phyloP scores from a whole-genome alignment of 2,797 vertebrate species.

The Halcyon smyrnensis region DNA sequence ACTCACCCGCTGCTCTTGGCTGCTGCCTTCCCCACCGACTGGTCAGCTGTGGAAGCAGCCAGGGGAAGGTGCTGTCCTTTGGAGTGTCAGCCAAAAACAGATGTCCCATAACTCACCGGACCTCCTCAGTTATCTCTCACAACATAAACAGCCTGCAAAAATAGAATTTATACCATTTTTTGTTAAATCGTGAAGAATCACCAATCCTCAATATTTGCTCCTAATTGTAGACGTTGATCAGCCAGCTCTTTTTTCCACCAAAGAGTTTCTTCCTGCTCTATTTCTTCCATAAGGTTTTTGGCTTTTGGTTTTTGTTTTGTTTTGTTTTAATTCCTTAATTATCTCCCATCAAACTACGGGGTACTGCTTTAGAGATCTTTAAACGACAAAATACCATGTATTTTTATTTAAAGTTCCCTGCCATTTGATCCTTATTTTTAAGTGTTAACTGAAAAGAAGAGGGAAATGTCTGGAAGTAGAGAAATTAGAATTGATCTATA shows the following conservation, averaged over 20 bases:
- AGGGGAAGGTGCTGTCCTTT: background rate
- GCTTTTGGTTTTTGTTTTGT: background rate
- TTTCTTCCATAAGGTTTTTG: conserved; percentile 10
- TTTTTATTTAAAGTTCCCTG: conserved; percentile 17
- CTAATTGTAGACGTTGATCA: background rate
- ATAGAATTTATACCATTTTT: background rate
- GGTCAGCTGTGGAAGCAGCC: background rate
- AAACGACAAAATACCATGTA: background rate
- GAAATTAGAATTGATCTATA: conserved; percentile 53
- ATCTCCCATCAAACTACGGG: background rate
- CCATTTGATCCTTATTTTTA: conserved; percentile 16
- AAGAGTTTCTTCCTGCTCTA: background rate
- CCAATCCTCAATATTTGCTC: background rate
- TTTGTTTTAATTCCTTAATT: conserved; percentile 28
- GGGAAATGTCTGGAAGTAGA: conserved; percentile 4
- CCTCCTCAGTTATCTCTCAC: background rate
- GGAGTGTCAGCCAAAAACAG: background rate
- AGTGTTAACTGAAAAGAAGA: background rate
- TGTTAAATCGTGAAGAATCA: background rate
- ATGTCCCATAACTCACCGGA: background rate
- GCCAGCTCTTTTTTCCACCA: background rate
- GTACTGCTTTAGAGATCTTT: background rate
- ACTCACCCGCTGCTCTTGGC: background rate
- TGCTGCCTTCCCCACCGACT: background rate
- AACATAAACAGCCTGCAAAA: background rate